Percentiles rank a stretch among this genome's conserved stretches.
Evolutionary conservation across 2,888 invertebrate genomes (phyloP).

Genomic region (Thumatha senex): DNA sequence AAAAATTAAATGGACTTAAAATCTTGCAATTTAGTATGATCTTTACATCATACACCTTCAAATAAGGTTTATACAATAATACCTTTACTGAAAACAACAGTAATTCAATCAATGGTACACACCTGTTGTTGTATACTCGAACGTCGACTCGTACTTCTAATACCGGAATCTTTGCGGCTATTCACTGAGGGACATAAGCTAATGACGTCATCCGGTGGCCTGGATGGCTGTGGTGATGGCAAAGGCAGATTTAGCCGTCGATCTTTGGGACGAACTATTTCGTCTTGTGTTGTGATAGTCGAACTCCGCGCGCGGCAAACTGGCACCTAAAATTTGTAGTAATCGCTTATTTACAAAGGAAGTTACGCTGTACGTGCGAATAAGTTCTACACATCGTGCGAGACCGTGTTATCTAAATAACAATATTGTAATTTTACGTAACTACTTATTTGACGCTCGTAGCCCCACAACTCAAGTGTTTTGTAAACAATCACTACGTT

Average conservation of each 20-base stretch:
- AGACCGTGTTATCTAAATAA: background rate
- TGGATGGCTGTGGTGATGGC: conserved; percentile 56
- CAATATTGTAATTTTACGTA: background rate
- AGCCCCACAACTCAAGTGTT: background rate
- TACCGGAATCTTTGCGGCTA: conserved; percentile 94
- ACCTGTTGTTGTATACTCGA: conserved; percentile 95
- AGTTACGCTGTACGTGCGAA: background rate
- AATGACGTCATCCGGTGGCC: conserved; percentile 84
- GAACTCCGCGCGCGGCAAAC: conserved; percentile 78
- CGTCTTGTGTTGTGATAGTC: conserved; percentile 71
- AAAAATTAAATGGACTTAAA: too few species aligned
- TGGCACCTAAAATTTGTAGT: conserved; percentile 53
- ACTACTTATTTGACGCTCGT: background rate
- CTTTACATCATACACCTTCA: too few species aligned
- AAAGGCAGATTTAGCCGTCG: conserved; percentile 74
- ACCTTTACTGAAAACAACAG: conserved; percentile 15
- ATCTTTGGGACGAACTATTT: conserved; percentile 62
- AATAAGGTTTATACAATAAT: conserved; percentile 20
- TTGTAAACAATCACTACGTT: too few species aligned
- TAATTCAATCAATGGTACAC: background rate
- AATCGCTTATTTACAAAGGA: background rate
- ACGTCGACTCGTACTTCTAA: conserved; percentile 91
- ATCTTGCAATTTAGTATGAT: too few species aligned
- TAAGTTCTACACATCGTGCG: background rate
- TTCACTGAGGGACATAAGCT: conserved; percentile 90